Conservation (phyloP, 2,888 invertebrate genomes). For the Trachelus troglodyta region DNA sequence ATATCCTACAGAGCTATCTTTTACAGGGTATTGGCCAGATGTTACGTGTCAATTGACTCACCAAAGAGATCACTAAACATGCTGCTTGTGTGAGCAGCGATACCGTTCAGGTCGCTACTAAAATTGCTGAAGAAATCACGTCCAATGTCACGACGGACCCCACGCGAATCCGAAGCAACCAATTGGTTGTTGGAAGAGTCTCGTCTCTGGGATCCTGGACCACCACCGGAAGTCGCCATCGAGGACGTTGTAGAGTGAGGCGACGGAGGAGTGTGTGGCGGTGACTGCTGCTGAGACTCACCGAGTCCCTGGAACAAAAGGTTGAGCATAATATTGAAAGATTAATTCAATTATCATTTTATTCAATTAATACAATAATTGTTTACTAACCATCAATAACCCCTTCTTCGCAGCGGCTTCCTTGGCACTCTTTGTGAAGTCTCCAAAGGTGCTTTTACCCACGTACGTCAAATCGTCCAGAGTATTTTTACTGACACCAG, state of each 20-base stretch:
- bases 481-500: slow-evolving; percentile 88
- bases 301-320: slow-evolving; percentile 63
- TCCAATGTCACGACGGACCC: slow-evolving; percentile 70
- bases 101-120: slow-evolving; percentile 91
- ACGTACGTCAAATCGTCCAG: slow-evolving; percentile 90
- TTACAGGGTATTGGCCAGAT: background rate
- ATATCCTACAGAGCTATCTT: background rate
- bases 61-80: slow-evolving; percentile 97
- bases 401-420: slow-evolving; percentile 89
- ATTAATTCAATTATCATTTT: background rate
- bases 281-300: slow-evolving; percentile 64
- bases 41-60: slow-evolving; percentile 39
- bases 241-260: slow-evolving; percentile 23
- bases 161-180: slow-evolving; percentile 71
- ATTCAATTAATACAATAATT: background rate
- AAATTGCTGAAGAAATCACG: slow-evolving; percentile 91
- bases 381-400: slow-evolving; percentile 75
- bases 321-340: slow-evolving; percentile 1
- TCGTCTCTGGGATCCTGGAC: slow-evolving; percentile 61
- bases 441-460: slow-evolving; percentile 89
- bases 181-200: slow-evolving; percentile 73
- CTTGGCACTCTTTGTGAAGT: slow-evolving; percentile 91
- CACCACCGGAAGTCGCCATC: background rate
- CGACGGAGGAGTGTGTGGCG: slow-evolving; percentile 52
- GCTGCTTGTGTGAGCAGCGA: slow-evolving; percentile 91